phyloP scores from a whole-genome alignment of 1,140 invertebrate species.

The Musca domestica region DNA sequence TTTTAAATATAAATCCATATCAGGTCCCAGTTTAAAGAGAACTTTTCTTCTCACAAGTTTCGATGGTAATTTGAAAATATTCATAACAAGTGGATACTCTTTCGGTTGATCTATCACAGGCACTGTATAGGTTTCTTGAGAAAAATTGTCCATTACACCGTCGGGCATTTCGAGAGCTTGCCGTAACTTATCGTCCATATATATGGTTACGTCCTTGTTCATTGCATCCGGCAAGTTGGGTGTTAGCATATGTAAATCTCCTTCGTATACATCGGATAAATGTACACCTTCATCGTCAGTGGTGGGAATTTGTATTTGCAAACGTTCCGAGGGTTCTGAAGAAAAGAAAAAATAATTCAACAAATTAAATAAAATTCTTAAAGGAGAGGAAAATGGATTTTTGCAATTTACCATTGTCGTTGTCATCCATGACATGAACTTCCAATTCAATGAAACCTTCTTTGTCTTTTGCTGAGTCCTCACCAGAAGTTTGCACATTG shows the following conservation, averaged over 20 bases:
- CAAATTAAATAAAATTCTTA: too few relatives aligned
- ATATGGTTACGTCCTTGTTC: not conserved
- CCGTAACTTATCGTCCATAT: constrained; percentile 8
- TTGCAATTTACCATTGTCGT: too few relatives aligned
- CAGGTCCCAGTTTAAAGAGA: constrained; percentile 24
- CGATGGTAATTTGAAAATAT: constrained; percentile 29
- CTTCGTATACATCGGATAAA: constrained; percentile 24
- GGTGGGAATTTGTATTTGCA: constrained; percentile 13
- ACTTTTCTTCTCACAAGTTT: constrained; percentile 23
- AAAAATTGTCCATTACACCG: constrained; percentile 7
- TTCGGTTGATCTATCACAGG: constrained; percentile 11
- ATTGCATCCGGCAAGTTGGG: not conserved
- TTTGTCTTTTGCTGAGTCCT: not conserved
- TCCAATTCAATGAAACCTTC: not conserved
- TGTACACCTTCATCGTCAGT: constrained; percentile 27
- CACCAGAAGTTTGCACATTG: not conserved
- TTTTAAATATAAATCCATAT: constrained; percentile 25
- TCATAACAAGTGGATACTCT: constrained; percentile 3
- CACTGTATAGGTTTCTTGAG: constrained; percentile 1
- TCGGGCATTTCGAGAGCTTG: not conserved
- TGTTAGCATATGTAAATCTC: constrained; percentile 18
- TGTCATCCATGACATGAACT: not conserved
- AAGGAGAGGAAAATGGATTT: not conserved
- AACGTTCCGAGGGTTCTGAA: not conserved
- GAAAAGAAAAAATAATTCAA: not conserved